A percentile compares a stretch with the other conserved stretches of the same genome.
Conservation (phyloP, 2,797 vertebrate genomes). For the Sylvia borin region DNA sequence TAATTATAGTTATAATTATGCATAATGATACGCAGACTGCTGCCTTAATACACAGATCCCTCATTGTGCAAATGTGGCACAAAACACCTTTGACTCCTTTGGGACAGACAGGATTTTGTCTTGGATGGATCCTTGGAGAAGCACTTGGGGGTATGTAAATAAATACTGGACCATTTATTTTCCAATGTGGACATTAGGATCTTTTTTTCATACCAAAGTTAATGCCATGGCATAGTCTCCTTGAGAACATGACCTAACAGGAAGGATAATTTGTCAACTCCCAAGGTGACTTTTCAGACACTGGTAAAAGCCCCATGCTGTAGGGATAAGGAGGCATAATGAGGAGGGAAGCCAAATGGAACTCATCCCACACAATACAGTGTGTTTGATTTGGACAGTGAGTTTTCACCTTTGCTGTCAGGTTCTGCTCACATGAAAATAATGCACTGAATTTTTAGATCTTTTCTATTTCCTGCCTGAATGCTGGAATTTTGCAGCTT, state of each 20-base stretch:
- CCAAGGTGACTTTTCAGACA: slow-evolving; percentile 56
- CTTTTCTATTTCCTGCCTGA: neutral
- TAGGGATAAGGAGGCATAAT: slow-evolving; percentile 38
- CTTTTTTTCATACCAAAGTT: slow-evolving; percentile 44
- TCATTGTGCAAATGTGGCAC: slow-evolving; percentile 19
- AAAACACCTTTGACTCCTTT: slow-evolving; percentile 29
- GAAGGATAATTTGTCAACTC: slow-evolving; percentile 58
- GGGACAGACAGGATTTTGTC: slow-evolving; percentile 47
- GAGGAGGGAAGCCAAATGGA: slow-evolving; percentile 40
- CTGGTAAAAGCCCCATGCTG: neutral
- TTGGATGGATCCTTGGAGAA: slow-evolving; percentile 52
- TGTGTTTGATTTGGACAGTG: slow-evolving; percentile 32
- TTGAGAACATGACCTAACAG: slow-evolving; percentile 57
- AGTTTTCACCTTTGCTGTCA: slow-evolving; percentile 49
- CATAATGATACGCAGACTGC: slow-evolving; percentile 43
- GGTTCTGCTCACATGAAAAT: neutral
- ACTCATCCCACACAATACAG: neutral
- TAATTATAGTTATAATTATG: slow-evolving; percentile 61
- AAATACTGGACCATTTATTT: slow-evolving; percentile 59
- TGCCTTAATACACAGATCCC: slow-evolving; percentile 14
- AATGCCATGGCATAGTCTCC: slow-evolving; percentile 5
- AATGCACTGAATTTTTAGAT: neutral
- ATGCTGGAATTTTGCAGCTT: neutral
- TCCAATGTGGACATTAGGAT: neutral
- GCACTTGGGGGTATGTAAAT: slow-evolving; percentile 44